A percentile compares a stretch with the other conserved stretches of the same genome.
Conservation (phyloP, 2,113 vertebrate species). For the Phalacrocorax aristotelis region DNA sequence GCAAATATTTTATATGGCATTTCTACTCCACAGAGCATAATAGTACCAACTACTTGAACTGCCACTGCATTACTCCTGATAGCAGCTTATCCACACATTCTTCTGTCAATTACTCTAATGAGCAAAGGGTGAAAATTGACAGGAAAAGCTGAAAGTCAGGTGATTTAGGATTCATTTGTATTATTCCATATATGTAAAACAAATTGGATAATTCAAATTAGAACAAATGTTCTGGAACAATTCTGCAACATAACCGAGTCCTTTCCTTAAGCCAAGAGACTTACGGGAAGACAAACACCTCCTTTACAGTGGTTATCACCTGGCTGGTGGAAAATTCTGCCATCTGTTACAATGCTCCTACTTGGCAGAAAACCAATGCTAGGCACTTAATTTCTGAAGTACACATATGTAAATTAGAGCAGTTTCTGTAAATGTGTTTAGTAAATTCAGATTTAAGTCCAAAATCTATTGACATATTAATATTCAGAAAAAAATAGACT, state of each 20-base stretch:
- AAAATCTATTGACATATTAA: neutral
- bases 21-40: neutral
- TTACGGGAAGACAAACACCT: conserved; percentile 24
- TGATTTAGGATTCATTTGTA: neutral
- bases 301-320: conserved; percentile 44
- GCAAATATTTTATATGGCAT: neutral
- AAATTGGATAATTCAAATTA: neutral
- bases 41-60: neutral
- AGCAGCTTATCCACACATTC: neutral
- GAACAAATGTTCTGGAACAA: neutral
- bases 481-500: neutral
- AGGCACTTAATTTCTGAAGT: conserved; percentile 39
- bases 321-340: conserved; percentile 43
- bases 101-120: neutral
- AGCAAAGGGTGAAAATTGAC: neutral
- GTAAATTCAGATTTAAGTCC: neutral
- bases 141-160: neutral
- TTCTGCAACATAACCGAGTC: neutral
- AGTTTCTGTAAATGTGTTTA: conserved; percentile 7
- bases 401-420: conserved; percentile 43
- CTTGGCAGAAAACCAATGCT: conserved; percentile 46
- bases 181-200: neutral
- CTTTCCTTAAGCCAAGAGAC: conserved; percentile 22
- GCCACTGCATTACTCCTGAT: neutral
- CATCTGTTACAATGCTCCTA: conserved; percentile 48